A percentile compares a stretch with the other conserved stretches of the same genome.
Conservation (phyloP, 2,888 invertebrate genomes). For the Bombylius discolor region DNA sequence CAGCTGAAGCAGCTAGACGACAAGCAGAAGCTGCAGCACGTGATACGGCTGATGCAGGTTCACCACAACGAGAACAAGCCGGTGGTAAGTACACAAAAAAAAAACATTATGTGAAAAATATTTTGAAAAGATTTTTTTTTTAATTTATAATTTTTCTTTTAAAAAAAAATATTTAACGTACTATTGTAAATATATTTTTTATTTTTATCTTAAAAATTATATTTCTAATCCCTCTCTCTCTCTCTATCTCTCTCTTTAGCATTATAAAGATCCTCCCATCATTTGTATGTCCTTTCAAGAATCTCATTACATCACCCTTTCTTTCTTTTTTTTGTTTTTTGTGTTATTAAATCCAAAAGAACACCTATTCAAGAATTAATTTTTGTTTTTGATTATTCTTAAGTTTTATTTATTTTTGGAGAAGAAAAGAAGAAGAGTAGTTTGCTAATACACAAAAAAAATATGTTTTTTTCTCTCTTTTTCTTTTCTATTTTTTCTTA, state of each 20-base stretch:
- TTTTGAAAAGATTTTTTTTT: neutral
- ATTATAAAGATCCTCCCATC: too few species aligned
- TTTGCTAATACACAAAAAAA: slow-evolving; percentile 4
- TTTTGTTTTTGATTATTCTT: neutral
- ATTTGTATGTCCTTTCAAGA: too few species aligned
- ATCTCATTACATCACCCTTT: too few species aligned
- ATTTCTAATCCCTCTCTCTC: too few species aligned
- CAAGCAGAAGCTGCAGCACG: slow-evolving; percentile 29
- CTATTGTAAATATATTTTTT: too few species aligned
- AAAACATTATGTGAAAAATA: neutral
- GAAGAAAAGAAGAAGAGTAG: neutral
- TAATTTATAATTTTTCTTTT: neutral
- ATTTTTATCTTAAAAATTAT: too few species aligned
- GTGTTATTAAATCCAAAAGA: too few species aligned
- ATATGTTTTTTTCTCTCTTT: slow-evolving; percentile 5
- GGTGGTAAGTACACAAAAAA: slow-evolving; percentile 27
- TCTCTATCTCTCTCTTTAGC: too few species aligned
- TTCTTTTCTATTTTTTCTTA: slow-evolving; percentile 3
- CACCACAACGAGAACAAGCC: slow-evolving; percentile 29
- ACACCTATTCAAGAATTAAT: neutral
- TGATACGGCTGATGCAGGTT: slow-evolving; percentile 30
- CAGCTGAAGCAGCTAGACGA: slow-evolving; percentile 34
- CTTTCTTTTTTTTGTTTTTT: too few species aligned
- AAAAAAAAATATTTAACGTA: too few species aligned
- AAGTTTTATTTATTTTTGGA: neutral